A percentile compares a stretch with the other conserved stretches of the same genome.
phyloP scores from a whole-genome alignment of 2,113 vertebrate species.

The Crotalus viridis region DNA sequence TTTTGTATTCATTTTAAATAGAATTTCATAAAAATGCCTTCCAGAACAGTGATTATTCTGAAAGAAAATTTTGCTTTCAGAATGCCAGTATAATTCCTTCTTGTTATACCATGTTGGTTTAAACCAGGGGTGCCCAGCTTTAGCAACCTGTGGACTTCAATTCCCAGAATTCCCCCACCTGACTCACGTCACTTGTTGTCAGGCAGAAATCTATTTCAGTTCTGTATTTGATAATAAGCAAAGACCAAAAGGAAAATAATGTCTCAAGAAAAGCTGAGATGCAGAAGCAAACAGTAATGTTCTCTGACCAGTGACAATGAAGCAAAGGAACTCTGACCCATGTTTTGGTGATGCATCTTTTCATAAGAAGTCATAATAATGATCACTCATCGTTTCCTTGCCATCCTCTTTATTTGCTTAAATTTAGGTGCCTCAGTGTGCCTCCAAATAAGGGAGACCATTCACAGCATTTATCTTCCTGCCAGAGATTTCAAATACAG shows the following conservation, averaged over 20 bases:
- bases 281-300: not conserved
- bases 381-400: not conserved
- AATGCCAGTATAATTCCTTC: not conserved
- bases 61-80: slow-evolving; percentile 52
- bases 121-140: not conserved
- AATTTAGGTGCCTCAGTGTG: not conserved
- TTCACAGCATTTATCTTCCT: not conserved
- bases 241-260: not conserved
- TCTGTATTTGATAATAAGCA: not conserved
- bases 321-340: not conserved
- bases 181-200: not conserved
- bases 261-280: not conserved
- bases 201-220: not conserved
- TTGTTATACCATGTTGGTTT: not conserved
- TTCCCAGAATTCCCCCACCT: not conserved
- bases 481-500: not conserved
- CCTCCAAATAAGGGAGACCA: not conserved
- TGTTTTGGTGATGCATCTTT: not conserved
- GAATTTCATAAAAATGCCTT: slow-evolving; percentile 27
- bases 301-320: not conserved
- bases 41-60: slow-evolving; percentile 41
- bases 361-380: not conserved
- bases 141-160: not conserved
- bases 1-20: slow-evolving; percentile 18
- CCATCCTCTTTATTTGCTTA: not conserved